Conservation (phyloP, 1,140 invertebrate species). For the Andrena cerasifolii region DNA sequence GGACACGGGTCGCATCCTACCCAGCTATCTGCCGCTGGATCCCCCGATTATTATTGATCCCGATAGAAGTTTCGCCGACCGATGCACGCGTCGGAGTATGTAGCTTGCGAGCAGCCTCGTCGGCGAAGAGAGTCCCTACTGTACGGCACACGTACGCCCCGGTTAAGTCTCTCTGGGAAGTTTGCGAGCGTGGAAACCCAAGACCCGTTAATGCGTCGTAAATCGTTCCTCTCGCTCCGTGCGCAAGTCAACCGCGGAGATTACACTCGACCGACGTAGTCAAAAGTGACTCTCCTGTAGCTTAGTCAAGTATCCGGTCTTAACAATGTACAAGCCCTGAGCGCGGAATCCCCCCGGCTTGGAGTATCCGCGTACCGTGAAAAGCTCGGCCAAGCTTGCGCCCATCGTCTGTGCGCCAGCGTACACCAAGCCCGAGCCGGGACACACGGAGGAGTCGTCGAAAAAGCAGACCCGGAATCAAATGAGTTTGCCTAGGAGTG, state of each 20-base stretch:
- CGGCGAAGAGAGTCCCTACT: slow-evolving; percentile 18
- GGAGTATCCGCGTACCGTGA: slow-evolving; percentile 23
- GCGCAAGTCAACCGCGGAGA: slow-evolving; percentile 50
- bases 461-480: slow-evolving; percentile 55
- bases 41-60: slow-evolving; percentile 24
- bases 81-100: slow-evolving; percentile 19
- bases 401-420: slow-evolving; percentile 5
- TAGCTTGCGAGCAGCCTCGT: slow-evolving; percentile 44
- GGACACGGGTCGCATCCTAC: neutral
- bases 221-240: slow-evolving; percentile 50
- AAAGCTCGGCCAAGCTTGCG: slow-evolving; percentile 25
- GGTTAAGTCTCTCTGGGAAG: slow-evolving; percentile 57
- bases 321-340: slow-evolving; percentile 41
- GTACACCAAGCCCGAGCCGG: neutral
- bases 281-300: slow-evolving; percentile 56
- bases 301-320: slow-evolving; percentile 58
- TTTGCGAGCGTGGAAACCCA: slow-evolving; percentile 44
- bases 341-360: slow-evolving; percentile 10
- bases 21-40: no score
- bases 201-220: slow-evolving; percentile 52
- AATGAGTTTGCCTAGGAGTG: slow-evolving; percentile 62
- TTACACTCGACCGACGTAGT: slow-evolving; percentile 53
- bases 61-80: slow-evolving; percentile 7
- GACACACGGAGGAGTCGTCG: slow-evolving; percentile 44
- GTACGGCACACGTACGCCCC: slow-evolving; percentile 13